Base-by-base conservation (phyloP, 2,797 vertebrate genomes). In the Cyclopterus lumpus region DNA sequence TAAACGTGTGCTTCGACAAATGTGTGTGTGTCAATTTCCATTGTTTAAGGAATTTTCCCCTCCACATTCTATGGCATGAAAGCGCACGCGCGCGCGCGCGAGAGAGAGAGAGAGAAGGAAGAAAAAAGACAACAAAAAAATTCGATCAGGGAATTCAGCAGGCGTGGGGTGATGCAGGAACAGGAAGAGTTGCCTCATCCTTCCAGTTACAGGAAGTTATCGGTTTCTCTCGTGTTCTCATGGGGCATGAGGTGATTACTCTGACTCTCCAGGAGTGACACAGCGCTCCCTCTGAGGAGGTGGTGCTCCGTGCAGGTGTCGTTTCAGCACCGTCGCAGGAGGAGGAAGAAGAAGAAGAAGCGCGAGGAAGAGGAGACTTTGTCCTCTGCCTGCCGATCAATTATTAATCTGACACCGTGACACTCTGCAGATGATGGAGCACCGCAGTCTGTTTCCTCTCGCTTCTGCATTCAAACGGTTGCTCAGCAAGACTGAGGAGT, bases 321-420 rank as follows among this genome's bases (percentile, higher is more conserved):
- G 28, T 59, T 55, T 74, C 9, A 36, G 53, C 34, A 40, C 68
- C 51, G 44, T 69, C 20, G 36, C 65, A 57, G 54, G 51, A 8
- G 34, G 36, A n/a, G n/a, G n/a, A n/a, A n/a, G 32, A 72, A 71
- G 40, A 2, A 54, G 51, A 28, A 26, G 24, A 28, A 22, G 51
- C 24, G 6, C 1, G 51, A 54, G 51, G 24, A 22, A 22, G 72
- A 76, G 28, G 73, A 84, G 84, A 85, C 79, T 86, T 80, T 87
- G 85, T 80, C 65, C 71, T 72, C 34, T 73, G 67, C 48, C 48
- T 14, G 3, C 51, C 8, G 76, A 85, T 87, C 72, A 88, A 79
- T 87, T 78, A 89, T 91, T 87, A 82, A 90, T 86, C 78, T 67
- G 70, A 67, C 61, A 16, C 59, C 55, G 54, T 11, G 57, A 42